Conservation (phyloP, 1,140 invertebrate genomes). For the Diachasmimorpha longicaudata region DNA sequence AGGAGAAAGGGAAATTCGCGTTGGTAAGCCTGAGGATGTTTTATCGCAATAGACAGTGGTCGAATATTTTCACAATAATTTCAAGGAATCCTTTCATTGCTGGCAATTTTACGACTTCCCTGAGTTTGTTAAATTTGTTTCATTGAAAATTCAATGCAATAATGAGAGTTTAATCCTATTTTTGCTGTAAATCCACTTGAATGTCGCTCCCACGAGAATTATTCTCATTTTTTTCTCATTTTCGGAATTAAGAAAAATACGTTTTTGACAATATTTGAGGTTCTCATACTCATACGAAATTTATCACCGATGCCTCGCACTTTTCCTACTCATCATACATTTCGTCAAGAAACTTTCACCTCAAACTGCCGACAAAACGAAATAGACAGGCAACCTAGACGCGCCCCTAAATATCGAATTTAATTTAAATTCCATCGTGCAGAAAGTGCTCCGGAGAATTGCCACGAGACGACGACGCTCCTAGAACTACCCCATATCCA, state of each 20-base stretch:
- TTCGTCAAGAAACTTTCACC: background rate
- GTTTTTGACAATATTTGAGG: too few relatives aligned
- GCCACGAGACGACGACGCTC: background rate
- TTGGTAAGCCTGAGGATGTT: background rate
- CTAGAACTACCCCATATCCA: background rate
- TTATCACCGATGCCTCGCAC: background rate
- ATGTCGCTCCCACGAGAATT: too few relatives aligned
- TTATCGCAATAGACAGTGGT: constrained; percentile 53
- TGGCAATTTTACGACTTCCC: constrained; percentile 55
- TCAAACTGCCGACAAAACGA: background rate
- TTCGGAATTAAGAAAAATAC: too few relatives aligned
- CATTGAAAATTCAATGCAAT: too few relatives aligned
- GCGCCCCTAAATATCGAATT: background rate
- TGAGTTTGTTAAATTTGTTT: constrained; percentile 57
- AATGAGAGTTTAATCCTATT: too few relatives aligned
- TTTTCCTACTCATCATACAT: background rate
- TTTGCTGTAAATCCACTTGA: too few relatives aligned
- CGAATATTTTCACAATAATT: constrained; percentile 62
- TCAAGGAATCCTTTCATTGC: constrained; percentile 52
- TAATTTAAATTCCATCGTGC: constrained; percentile 17
- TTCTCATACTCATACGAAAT: too few relatives aligned
- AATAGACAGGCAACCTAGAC: background rate
- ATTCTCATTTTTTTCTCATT: too few relatives aligned
- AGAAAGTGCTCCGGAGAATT: constrained; percentile 4
- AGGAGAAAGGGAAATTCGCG: background rate